Evolutionary conservation across 2,113 vertebrate species (phyloP), one percentile per base, ranked within the genome.

Genomic region (Myxocyprinus asiaticus): DNA sequence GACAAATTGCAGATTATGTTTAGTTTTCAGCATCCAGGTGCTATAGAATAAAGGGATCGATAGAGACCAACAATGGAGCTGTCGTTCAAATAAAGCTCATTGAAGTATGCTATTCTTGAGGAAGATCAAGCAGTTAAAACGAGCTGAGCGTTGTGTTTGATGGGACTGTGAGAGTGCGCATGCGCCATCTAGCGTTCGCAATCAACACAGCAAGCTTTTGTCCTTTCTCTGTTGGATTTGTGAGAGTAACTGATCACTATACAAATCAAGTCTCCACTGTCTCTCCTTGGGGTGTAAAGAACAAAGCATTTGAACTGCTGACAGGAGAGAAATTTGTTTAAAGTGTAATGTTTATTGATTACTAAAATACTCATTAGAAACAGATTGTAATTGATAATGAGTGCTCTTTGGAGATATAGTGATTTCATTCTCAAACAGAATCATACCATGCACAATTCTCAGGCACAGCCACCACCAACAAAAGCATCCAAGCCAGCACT

Each of bases 101-200:
- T 2, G 9, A 42, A 42, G 9, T 71, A 3, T 44, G 15, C 8
- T 17, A 5, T 9, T 55, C 22, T 63, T n/a, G 47, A 48, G 17
- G 17, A 51, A 44, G 17, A 62, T 63, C 45, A 33, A 63, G 53
- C 56, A 8, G 43, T 62, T 59, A 11, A 73, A 2, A 12, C 7
- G 9, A 6, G 3, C 8, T 4, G 12, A 11, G 3, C 2, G n/a
- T 11, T 44, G 62, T 11, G 42, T 51, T 43, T 55, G 33, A 42
- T 64, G 43, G 50, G 12, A 48, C 56, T 55, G 64, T 70, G 45
- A 51, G 80, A 78, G 66, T 70, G 47, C 67, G 56, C 65, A 80
- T 80, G 72, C 67, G 82, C 87, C 87, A 88, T 83, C 85, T 88
- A 84, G 84, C 78, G 87, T 71, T 66, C 5, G 3, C 2, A 14